phyloP scores from a whole-genome alignment of 2,113 vertebrate species.

The Centropristis striata region DNA sequence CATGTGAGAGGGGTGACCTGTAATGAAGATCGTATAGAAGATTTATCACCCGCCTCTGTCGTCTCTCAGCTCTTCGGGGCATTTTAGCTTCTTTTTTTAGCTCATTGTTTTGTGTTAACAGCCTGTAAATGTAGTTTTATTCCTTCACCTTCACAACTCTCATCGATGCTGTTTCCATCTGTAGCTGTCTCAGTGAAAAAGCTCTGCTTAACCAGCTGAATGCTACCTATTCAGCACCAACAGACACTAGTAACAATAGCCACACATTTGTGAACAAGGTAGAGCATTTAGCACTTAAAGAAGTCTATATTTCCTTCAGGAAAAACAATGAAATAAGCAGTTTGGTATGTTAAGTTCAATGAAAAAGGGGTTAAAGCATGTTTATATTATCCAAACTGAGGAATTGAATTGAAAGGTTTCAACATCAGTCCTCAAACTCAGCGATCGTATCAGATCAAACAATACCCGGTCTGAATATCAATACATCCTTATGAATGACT shows the following conservation, averaged over 20 bases:
- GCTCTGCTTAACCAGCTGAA: not conserved
- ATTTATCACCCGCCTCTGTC: too few relatives aligned
- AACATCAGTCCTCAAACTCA: not conserved
- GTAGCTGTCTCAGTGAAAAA: not conserved
- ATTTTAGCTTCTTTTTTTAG: conserved; percentile 12
- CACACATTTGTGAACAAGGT: not conserved
- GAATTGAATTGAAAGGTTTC: not conserved
- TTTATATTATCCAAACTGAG: not conserved
- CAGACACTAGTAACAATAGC: not conserved
- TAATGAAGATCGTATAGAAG: not conserved
- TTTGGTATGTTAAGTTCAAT: not conserved
- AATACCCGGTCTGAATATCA: not conserved
- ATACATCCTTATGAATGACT: not conserved
- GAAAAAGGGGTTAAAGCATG: not conserved
- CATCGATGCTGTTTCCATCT: not conserved
- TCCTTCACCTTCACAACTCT: not conserved
- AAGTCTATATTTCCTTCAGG: not conserved
- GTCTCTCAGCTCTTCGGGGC: not conserved
- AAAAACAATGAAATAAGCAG: not conserved
- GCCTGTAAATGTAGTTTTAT: not conserved
- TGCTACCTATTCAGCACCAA: not conserved
- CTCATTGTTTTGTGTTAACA: conserved; percentile 14
- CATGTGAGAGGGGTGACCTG: not conserved
- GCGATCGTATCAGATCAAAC: not conserved
- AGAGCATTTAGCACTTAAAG: conserved; percentile 1